Evolutionary conservation across 2,797 vertebrate genomes (phyloP).

Genomic region (Platalea minor): DNA sequence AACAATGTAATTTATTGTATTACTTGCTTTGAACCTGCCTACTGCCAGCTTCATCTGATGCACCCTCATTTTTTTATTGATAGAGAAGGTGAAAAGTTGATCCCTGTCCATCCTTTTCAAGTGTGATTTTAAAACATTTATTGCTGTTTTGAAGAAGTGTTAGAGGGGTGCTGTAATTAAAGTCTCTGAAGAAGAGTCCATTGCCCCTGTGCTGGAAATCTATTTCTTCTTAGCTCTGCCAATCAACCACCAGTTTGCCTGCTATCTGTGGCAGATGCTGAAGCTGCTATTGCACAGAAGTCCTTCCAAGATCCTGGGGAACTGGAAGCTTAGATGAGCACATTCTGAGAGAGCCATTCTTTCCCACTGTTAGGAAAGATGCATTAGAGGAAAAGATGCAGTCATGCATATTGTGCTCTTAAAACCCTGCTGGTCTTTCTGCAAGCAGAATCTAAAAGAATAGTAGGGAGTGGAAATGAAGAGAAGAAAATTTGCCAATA

Average conservation of each 20-base stretch:
- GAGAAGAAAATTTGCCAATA: neutral
- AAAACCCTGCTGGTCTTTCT: constrained; percentile 51
- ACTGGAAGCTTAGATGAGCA: constrained; percentile 58
- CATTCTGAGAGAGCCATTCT: constrained; percentile 49
- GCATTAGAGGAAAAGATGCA: constrained; percentile 52
- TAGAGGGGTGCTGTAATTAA: neutral
- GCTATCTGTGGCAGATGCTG: constrained; percentile 42
- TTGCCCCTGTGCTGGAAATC: neutral
- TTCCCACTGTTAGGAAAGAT: constrained; percentile 47
- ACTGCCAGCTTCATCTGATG: neutral
- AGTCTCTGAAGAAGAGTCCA: neutral
- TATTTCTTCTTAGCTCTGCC: constrained; percentile 36
- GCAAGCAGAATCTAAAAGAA: constrained; percentile 17
- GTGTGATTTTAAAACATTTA: neutral
- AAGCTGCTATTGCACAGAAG: constrained; percentile 49
- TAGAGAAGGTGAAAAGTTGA: neutral
- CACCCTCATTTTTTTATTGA: neutral
- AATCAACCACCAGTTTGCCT: constrained; percentile 1
- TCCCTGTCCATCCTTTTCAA: neutral
- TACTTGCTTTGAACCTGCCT: neutral
- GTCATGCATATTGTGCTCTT: constrained; percentile 53
- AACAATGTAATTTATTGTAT: neutral
- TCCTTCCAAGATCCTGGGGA: constrained; percentile 55
- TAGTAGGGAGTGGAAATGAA: constrained; percentile 15
- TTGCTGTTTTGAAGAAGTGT: neutral